Conservation (phyloP, 2,888 invertebrate genomes). For the Chymomyza procnemis region DNA sequence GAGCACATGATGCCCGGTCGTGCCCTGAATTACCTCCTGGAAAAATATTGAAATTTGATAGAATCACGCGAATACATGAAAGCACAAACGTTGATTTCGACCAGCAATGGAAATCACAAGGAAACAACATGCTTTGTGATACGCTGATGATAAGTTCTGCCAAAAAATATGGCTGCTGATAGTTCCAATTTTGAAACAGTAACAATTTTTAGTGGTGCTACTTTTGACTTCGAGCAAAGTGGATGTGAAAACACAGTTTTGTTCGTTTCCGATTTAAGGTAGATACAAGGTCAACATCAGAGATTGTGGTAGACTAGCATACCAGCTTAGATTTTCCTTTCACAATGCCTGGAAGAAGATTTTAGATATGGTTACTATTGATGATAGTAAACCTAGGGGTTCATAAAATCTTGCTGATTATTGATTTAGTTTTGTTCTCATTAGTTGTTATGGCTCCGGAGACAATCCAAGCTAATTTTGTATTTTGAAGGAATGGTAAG, state of each 20-base stretch:
- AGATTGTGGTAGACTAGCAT: background rate
- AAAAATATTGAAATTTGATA: constrained; percentile 7
- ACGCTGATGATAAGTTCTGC: constrained; percentile 1
- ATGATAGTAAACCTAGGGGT: background rate
- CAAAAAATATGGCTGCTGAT: constrained; percentile 14
- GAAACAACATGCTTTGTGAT: background rate
- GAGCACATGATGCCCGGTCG: background rate
- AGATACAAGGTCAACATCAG: background rate
- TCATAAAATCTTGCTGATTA: constrained; percentile 5
- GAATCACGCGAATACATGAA: constrained; percentile 6
- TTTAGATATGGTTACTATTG: background rate
- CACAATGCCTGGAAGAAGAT: constrained; percentile 4
- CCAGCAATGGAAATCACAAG: constrained; percentile 6
- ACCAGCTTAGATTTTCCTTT: background rate
- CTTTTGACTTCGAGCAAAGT: constrained; percentile 8
- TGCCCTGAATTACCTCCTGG: background rate
- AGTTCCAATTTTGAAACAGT: constrained; percentile 3
- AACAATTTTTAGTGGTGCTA: constrained; percentile 13
- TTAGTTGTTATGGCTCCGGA: background rate
- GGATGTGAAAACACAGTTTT: background rate
- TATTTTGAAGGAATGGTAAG: background rate
- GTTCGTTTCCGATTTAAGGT: background rate
- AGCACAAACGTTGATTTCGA: constrained; percentile 7
- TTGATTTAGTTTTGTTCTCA: too few species aligned
- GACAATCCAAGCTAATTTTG: background rate